Percentiles rank a stretch among this genome's conserved stretches.
phyloP scores from a whole-genome alignment of 2,113 vertebrate species.

The Theristicus caerulescens region DNA sequence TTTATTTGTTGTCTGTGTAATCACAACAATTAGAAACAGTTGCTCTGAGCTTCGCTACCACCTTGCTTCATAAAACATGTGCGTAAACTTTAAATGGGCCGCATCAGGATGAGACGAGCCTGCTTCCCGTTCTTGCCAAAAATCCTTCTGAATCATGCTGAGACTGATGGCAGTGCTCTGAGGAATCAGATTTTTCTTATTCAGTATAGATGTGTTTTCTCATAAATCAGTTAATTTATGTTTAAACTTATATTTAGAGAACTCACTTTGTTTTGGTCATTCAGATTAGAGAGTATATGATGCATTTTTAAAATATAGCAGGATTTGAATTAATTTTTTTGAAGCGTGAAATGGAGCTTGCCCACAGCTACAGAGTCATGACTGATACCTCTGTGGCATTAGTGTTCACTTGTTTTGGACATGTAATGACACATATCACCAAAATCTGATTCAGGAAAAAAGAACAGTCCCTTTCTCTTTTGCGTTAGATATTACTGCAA shows the following conservation, averaged over 20 bases:
- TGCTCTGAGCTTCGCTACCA: background rate
- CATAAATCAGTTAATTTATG: background rate
- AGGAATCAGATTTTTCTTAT: background rate
- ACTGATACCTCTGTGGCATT: background rate
- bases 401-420: background rate
- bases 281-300: background rate
- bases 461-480: background rate
- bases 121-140: background rate
- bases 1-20: background rate
- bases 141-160: background rate
- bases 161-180: background rate
- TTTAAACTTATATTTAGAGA: background rate
- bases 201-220: accelerated
- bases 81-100: background rate
- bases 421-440: background rate
- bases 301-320: background rate
- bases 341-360: background rate
- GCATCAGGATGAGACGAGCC: background rate
- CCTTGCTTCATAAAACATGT: background rate
- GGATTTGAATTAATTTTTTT: background rate
- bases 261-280: background rate
- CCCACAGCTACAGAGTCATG: background rate
- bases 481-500: background rate
- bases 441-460: background rate
- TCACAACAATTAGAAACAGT: background rate